Evolutionary conservation across 2,113 vertebrate species (phyloP), one percentile per base, ranked within the genome.

Genomic region (Orcinus orca): DNA sequence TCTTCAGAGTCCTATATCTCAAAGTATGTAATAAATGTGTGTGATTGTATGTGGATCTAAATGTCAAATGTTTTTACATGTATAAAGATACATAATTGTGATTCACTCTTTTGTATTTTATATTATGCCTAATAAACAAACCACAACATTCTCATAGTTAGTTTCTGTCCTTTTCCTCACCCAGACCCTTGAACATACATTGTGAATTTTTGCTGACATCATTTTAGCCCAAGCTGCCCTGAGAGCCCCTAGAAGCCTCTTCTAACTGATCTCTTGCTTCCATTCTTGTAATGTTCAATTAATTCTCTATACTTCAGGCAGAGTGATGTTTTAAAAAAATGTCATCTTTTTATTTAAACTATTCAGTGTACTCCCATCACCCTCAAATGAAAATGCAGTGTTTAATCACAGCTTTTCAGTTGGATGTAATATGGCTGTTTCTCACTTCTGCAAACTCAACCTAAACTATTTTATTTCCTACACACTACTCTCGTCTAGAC

Each of bases 161-260:
- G 25, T 77, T 87, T 38, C 29, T 65, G 29, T 21, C 1, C 5
- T 83, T 77, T 90, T 17, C 14, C 12, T 79, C 38, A 62, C 7
- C 17, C 5, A 7, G 10, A 15, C 33, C 7, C 31, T 44, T 89
- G 58, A 79, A 50, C 23, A 44, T 63, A 38, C 13, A 41, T 38
- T 31, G 6, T 58, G 36, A 90, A 76, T 70, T 55, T 77, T 77
- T 77, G 47, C 74, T 53, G 17, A 77, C 44, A 33, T 77, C 18
- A 53, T 38, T 47, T 33, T 44, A 85, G 5, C 29, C 6, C 26
- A 67, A 73, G 6, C 2, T 81, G 6, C 17, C 17, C 8, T 38
- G 71, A 55, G 25, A n/a, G 23, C 0, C n/a, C 41, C 6, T n/a
- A 8, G 1, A 29, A 81, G 14, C 2, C 8, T 1, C 36, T 81